phyloP scores from a whole-genome alignment of 2,888 invertebrate genomes.

The Meliscaeva auricollis region DNA sequence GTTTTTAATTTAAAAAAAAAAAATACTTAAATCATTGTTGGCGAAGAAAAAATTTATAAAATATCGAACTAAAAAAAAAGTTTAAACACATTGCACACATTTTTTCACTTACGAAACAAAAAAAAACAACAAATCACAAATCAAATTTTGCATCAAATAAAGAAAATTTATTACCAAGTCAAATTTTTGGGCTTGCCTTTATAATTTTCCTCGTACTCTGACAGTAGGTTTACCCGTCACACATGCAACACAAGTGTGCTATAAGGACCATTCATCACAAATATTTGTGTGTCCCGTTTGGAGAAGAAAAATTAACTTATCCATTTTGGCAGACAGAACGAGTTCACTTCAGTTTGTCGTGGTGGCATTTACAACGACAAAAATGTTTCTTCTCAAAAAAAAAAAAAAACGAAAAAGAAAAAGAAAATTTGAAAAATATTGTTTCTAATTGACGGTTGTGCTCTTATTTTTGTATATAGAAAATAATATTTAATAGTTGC shows the following conservation, averaged over 20 bases:
- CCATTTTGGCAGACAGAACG: conserved; percentile 71
- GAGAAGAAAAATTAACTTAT: conserved; percentile 71
- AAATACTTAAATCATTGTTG: not conserved
- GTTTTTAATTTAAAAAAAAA: no score
- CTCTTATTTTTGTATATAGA: conserved; percentile 52
- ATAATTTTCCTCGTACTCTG: not conserved
- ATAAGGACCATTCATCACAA: conserved; percentile 63
- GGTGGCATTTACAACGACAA: conserved; percentile 57
- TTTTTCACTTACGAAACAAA: not conserved
- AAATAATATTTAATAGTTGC: conserved; percentile 69
- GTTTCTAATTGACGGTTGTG: conserved; percentile 68
- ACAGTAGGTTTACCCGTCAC: conserved; percentile 30
- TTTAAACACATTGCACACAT: not conserved
- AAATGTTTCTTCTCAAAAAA: not conserved
- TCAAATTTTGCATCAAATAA: conserved; percentile 8
- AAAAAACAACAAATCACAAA: not conserved
- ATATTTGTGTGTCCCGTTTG: conserved; percentile 54
- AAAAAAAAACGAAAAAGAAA: not conserved
- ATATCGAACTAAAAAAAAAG: not conserved
- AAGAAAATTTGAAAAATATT: conserved; percentile 43
- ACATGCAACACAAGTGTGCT: conserved; percentile 40
- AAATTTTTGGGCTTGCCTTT: conserved; percentile 18
- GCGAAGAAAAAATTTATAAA: not conserved
- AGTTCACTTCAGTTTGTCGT: conserved; percentile 62
- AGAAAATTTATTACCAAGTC: conserved; percentile 21